Evolutionary conservation across 2,888 invertebrate species (phyloP).

Genomic region (Acrobasis consociella): DNA sequence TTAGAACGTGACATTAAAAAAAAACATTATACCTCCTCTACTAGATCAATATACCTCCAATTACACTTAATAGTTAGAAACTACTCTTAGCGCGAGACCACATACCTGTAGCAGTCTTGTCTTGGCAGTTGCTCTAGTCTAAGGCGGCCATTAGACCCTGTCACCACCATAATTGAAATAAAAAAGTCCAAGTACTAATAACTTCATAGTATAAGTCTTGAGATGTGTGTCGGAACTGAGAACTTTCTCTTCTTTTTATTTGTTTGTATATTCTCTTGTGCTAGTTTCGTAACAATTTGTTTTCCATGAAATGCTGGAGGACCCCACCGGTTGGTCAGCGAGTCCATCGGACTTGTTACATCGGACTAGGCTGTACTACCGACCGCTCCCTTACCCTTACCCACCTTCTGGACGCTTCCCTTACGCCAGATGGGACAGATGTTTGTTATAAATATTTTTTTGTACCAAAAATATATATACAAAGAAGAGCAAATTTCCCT

Average conservation of each 20-base stretch:
- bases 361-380: too few relatives aligned
- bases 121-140: constrained; percentile 5
- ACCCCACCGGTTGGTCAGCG: too few relatives aligned
- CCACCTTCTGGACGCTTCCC: too few relatives aligned
- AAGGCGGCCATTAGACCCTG: background rate
- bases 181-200: background rate
- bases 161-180: constrained; percentile 15
- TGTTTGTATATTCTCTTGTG: too few relatives aligned
- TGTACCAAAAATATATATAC: too few relatives aligned
- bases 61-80: constrained; percentile 16
- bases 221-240: background rate
- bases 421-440: too few relatives aligned
- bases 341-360: too few relatives aligned
- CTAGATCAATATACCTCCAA: background rate
- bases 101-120: background rate
- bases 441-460: too few relatives aligned
- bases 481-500: too few relatives aligned
- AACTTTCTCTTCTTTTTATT: background rate
- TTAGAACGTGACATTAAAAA: background rate
- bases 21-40: constrained; percentile 9
- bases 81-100: constrained; percentile 1
- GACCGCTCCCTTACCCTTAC: too few relatives aligned
- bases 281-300: too few relatives aligned
- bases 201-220: constrained; percentile 1
- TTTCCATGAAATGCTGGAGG: too few relatives aligned